These are phyloP conservation scores for Eubucco bourcierii DNA, from an alignment of 2,113 vertebrate species.

Conservation along the genomic window DNA sequence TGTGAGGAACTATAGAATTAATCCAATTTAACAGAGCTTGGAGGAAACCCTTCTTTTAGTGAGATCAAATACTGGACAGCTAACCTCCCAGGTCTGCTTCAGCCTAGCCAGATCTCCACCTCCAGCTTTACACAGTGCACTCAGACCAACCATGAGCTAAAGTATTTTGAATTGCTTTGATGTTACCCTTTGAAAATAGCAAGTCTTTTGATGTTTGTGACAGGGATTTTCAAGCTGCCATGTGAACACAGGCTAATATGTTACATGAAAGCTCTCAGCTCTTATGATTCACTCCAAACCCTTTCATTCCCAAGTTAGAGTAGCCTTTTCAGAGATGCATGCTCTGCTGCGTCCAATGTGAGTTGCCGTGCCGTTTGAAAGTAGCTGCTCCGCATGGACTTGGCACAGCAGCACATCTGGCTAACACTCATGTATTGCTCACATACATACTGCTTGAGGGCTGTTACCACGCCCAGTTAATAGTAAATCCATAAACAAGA, in stretches of 20 bases:
- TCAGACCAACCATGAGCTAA: background rate
- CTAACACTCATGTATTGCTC: background rate
- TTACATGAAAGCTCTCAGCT: background rate
- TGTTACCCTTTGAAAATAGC: slow-evolving; percentile 31
- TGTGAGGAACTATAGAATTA: background rate
- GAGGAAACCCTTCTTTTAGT: slow-evolving; percentile 54
- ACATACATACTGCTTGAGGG: background rate
- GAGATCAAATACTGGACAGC: slow-evolving; percentile 37
- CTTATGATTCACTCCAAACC: background rate
- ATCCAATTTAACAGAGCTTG: background rate
- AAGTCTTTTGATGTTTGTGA: slow-evolving; percentile 15
- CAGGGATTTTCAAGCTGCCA: background rate
- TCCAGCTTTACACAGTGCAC: background rate
- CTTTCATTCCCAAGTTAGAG: background rate
- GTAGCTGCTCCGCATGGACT: rapidly evolving
- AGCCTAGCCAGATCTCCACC: background rate
- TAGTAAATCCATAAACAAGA: background rate
- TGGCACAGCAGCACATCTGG: background rate
- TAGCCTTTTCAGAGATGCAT: background rate
- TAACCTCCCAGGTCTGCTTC: slow-evolving; percentile 18
- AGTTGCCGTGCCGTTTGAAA: background rate
- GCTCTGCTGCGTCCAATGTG: background rate
- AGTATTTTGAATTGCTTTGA: slow-evolving; percentile 40
- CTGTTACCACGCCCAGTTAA: background rate
- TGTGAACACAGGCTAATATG: background rate